Evolutionary conservation across 2,888 invertebrate genomes (phyloP).

Genomic region (Diploptera punctata): DNA sequence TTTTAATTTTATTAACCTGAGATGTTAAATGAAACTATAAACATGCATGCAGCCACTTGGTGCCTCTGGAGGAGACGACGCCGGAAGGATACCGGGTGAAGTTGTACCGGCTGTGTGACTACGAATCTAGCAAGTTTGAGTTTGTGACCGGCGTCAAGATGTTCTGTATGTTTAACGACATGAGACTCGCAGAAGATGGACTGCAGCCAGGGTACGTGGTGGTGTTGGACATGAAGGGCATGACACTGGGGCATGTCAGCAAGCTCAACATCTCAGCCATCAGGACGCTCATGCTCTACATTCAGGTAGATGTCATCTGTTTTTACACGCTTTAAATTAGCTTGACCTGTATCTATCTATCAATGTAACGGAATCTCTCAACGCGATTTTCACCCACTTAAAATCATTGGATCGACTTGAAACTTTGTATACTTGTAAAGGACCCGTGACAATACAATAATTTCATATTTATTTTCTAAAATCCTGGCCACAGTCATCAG

Average conservation of each 20-base stretch:
- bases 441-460: no score
- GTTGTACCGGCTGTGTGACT: conserved; percentile 47
- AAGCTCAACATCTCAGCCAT: conserved; percentile 46
- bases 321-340: no score
- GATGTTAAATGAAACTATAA: no score
- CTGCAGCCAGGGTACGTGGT: conserved; percentile 47
- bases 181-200: conserved; percentile 48
- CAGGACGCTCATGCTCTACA: conserved; percentile 46
- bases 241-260: conserved; percentile 47
- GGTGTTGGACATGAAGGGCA: conserved; percentile 49
- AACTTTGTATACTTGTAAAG: no score
- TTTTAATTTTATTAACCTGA: no score
- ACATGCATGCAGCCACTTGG: neutral
- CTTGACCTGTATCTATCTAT: no score
- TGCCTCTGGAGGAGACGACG: neutral
- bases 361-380: no score
- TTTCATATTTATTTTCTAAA: no score
- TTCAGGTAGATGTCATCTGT: neutral
- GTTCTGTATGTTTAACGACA: conserved; percentile 49
- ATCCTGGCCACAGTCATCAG: no score
- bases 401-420: no score
- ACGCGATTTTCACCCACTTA: no score
- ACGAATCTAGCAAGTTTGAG: conserved; percentile 47
- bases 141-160: conserved; percentile 46
- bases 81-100: conserved; percentile 48